These are phyloP conservation scores for Ataeniobius toweri DNA, from an alignment of 2,797 vertebrate genomes.

Conservation along the genomic window DNA sequence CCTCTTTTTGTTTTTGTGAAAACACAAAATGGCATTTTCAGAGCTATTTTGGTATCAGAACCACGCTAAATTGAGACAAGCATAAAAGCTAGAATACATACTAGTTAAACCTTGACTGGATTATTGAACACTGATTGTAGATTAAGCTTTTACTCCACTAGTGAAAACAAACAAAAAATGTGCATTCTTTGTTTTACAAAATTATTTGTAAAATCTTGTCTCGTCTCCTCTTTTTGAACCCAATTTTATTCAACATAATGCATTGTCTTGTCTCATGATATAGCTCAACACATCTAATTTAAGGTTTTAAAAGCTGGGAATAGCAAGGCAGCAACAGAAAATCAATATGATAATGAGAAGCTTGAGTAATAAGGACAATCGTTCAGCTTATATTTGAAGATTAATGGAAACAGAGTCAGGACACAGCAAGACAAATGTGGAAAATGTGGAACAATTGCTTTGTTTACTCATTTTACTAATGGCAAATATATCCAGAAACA, in stretches of 20 bases:
- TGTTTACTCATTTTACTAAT: too few species aligned
- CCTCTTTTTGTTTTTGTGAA: background rate
- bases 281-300: background rate
- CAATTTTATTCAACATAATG: background rate
- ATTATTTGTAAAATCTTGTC: background rate
- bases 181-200: background rate
- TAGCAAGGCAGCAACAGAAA: conserved; percentile 66
- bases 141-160: background rate
- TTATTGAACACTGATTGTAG: background rate
- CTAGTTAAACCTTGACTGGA: background rate
- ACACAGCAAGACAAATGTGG: too few species aligned
- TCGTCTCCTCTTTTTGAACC: background rate
- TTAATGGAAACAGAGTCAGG: too few species aligned
- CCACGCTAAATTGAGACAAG: background rate
- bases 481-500: too few species aligned
- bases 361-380: conserved; percentile 77
- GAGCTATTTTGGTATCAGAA: background rate
- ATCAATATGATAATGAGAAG: conserved; percentile 76
- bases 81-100: background rate
- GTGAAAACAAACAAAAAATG: conserved; percentile 2
- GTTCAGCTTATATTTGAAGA: background rate
- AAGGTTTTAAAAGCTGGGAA: background rate
- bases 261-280: background rate
- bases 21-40: background rate
- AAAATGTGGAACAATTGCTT: too few species aligned